Conservation (phyloP, 2,888 invertebrate genomes). For the Shargacucullia verbasci region DNA sequence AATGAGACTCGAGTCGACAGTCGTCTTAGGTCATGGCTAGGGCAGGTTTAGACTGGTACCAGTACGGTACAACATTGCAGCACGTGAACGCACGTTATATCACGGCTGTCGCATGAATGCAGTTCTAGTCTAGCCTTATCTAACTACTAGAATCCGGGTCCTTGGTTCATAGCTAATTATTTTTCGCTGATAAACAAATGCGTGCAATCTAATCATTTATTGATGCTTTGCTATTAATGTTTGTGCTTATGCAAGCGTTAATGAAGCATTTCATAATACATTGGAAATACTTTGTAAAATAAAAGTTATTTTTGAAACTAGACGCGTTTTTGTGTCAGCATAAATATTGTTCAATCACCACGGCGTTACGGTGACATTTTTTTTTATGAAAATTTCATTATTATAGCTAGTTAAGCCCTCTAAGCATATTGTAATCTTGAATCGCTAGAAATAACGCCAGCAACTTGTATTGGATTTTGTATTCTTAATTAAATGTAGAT, state of each 20-base stretch:
- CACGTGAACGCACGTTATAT: slow-evolving; percentile 33
- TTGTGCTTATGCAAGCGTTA: slow-evolving; percentile 16
- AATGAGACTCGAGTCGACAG: slow-evolving; percentile 9
- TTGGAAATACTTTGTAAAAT: neutral
- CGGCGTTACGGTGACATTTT: no score
- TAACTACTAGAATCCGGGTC: slow-evolving; percentile 54
- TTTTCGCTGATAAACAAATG: slow-evolving; percentile 44
- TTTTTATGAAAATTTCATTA: no score
- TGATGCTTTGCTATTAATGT: slow-evolving; percentile 27
- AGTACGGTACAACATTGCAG: slow-evolving; percentile 1
- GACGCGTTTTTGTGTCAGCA: neutral
- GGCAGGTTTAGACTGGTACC: slow-evolving; percentile 16
- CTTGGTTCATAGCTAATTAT: slow-evolving; percentile 51
- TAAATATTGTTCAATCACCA: neutral
- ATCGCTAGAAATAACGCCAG: no score
- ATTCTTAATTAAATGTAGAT: no score
- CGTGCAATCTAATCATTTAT: slow-evolving; percentile 50
- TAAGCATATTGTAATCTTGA: no score
- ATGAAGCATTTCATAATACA: slow-evolving; percentile 20
- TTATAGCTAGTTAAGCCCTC: no score
- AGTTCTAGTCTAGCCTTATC: slow-evolving; percentile 51
- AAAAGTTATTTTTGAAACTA: neutral
- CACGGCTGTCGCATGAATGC: slow-evolving; percentile 17
- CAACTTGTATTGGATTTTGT: no score
- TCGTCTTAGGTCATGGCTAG: slow-evolving; percentile 30